Evolutionary conservation across 2,888 invertebrate species (phyloP), one percentile per base, ranked within the genome.

Genomic region (Philhelius pedissequus): DNA sequence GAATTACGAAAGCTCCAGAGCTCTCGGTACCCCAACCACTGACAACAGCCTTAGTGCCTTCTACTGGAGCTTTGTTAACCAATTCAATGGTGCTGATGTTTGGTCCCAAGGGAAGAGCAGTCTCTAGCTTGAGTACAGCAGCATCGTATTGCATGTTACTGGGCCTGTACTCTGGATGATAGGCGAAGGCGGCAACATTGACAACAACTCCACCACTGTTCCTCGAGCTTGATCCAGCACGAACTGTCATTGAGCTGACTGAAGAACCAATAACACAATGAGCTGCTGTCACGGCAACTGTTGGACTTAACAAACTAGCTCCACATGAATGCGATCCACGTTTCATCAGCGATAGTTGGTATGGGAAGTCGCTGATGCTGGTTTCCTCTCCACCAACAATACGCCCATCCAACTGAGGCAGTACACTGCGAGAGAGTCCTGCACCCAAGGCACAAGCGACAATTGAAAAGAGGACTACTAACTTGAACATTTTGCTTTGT

Each of bases 71-170:
- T 6, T 77, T 52, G 0, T 87, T 86, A 25, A 92, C 89, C 89
- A 94, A 88, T 7, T 88, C 80, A 13, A 94, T 91, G 1, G 91
- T 87, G 40, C 90, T 89, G 0, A 93, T 91, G 9, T 84, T 88
- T 0, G 90, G 88, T 79, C 87, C 91, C 54, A 91, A 92, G 15
- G 87, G 78, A 54, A 94, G 88, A 0, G 92, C 89, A 3, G 89
- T 90, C 0, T 90, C 81, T 1, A 94, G 89, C 89, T 92, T 92
- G 11, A 94, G 87, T 0, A 94, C 86, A 0, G 93, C 94, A 13
- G 94, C 90, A 68, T 94, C 94, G 84, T 92, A 92, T 79, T 93
- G 92, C 91, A 93, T 92, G 35, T 91, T 90, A 0, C 80, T 83
- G 20, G 89, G 89, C 11, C 90, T 90, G 87, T 93, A 94, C 0